Evolutionary conservation across 2,113 vertebrate genomes (phyloP).

Genomic region (Callorhinus ursinus): DNA sequence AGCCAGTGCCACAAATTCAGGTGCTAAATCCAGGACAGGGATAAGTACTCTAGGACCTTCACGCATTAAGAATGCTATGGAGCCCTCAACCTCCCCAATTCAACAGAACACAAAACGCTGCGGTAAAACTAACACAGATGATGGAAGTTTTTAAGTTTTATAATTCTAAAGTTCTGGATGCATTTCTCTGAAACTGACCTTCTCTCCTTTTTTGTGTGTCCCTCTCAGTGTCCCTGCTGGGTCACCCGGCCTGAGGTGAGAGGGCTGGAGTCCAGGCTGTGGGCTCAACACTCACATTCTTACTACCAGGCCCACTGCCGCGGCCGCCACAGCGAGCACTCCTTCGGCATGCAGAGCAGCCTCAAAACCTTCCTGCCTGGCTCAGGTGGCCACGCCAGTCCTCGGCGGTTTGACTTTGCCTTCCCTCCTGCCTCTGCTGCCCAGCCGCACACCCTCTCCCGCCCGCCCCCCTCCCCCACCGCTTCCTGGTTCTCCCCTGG

Average conservation of each 20-base stretch:
- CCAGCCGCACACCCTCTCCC: fast-evolving
- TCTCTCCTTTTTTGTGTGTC: neutral
- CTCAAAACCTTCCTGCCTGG: neutral
- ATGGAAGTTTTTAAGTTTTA: neutral
- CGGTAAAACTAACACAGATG: neutral
- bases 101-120: neutral
- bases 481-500: neutral
- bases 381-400: neutral
- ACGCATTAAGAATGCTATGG: neutral
- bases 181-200: neutral
- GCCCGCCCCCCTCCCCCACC: fast-evolving
- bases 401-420: neutral
- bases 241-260: neutral
- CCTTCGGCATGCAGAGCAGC: neutral
- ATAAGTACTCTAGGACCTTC: neutral
- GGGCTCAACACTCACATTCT: neutral
- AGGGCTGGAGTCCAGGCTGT: neutral
- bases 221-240: neutral
- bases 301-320: neutral
- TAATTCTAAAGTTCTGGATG: neutral
- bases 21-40: neutral
- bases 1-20: neutral
- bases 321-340: too few relatives aligned
- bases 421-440: neutral
- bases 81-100: neutral